Evolutionary conservation across 2,888 invertebrate species (phyloP).

Genomic region (Eustalomyia histrio): DNA sequence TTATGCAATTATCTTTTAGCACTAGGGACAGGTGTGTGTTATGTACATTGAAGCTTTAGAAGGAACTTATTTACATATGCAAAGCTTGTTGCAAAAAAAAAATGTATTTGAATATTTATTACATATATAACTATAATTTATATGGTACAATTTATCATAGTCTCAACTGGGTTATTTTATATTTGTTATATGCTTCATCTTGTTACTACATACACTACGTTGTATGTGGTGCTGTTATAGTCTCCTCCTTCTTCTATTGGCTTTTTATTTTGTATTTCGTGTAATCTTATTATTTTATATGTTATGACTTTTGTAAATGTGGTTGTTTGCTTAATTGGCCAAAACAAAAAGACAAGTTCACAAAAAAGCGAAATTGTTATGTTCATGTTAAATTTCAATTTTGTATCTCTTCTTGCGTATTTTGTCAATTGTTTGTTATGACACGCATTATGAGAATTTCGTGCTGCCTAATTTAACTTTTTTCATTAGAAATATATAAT

Average conservation of each 20-base stretch:
- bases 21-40: no score
- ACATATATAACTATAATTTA: slow-evolving; percentile 77
- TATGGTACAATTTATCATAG: slow-evolving; percentile 74
- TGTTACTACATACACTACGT: neutral
- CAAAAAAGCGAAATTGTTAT: neutral
- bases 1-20: no score
- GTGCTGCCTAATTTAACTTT: slow-evolving; percentile 45
- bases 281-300: slow-evolving; percentile 55
- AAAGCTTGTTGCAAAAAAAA: slow-evolving; percentile 40
- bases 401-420: neutral
- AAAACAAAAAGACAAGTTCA: slow-evolving; percentile 25
- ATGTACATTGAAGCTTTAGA: slow-evolving; percentile 5
- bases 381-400: slow-evolving; percentile 32
- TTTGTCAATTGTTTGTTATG: slow-evolving; percentile 16
- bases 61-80: slow-evolving; percentile 32
- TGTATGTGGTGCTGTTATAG: neutral
- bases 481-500: slow-evolving; percentile 47
- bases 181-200: neutral
- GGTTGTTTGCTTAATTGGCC: slow-evolving; percentile 63
- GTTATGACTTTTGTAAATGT: slow-evolving; percentile 55
- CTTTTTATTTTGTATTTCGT: slow-evolving; percentile 9
- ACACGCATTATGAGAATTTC: slow-evolving; percentile 10
- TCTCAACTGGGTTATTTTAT: slow-evolving; percentile 2
- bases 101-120: slow-evolving; percentile 71
- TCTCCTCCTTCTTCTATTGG: slow-evolving; percentile 2